Conservation (phyloP, 2,888 invertebrate species). For the Tachina grossa region DNA sequence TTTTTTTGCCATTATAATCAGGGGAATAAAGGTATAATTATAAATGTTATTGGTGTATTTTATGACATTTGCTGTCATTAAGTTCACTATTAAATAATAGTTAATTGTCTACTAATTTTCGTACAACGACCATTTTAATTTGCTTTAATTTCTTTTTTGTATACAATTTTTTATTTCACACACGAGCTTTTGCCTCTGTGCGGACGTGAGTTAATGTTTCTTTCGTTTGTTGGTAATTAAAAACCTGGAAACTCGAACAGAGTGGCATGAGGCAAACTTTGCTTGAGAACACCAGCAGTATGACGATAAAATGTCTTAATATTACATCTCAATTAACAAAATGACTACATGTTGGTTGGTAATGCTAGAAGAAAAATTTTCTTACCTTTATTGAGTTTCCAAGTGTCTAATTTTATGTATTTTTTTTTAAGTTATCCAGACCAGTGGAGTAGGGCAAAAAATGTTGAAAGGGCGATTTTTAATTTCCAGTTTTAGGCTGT, state of each 20-base stretch:
- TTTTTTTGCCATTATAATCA: constrained; percentile 1
- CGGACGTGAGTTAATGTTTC: constrained; percentile 17
- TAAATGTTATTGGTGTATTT: constrained; percentile 18
- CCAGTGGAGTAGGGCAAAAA: too few species aligned
- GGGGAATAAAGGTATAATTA: constrained; percentile 5
- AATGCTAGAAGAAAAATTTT: background rate
- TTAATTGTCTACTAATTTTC: constrained; percentile 49
- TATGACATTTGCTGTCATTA: constrained; percentile 32
- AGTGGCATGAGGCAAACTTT: constrained; percentile 5
- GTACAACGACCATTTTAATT: constrained; percentile 27
- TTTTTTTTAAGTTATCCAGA: background rate
- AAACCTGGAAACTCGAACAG: background rate
- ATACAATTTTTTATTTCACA: background rate
- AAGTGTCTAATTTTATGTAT: background rate
- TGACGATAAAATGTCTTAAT: too few species aligned
- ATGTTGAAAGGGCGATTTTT: too few species aligned
- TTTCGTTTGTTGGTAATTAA: constrained; percentile 1
- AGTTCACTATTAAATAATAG: constrained; percentile 39
- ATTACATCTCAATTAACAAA: background rate
- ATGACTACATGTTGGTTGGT: background rate
- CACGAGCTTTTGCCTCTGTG: background rate
- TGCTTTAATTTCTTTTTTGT: constrained; percentile 25
- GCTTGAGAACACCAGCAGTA: background rate
- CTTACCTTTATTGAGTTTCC: background rate
- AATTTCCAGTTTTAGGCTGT: too few species aligned